Evolutionary conservation across 2,797 vertebrate species (phyloP), one percentile per base, ranked within the genome.

Genomic region (Oreochromis mossambicus): DNA sequence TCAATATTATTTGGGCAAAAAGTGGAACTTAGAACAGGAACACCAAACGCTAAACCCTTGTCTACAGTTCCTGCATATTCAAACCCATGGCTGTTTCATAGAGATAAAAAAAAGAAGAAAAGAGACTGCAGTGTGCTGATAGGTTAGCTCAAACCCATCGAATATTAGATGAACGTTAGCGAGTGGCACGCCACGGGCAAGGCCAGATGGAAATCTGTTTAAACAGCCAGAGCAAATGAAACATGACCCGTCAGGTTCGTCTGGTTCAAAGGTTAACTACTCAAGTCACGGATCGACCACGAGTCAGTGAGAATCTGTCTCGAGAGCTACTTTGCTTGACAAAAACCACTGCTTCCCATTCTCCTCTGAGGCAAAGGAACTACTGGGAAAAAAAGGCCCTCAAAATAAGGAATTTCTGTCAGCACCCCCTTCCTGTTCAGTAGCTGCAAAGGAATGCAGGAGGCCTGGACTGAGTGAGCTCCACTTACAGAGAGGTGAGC

Each of bases 331-430:
- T 88, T 83, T 84, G 51, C 77, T 76, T 15, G 7, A 78, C 70
- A 51, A 87, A 85, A 92, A 89, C 79, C 58, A 77, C 81, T 48
- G 86, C 87, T 87, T 88, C 83, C 50, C 15, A 51, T 90, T 84
- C 73, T 87, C 73, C 77, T 84, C 75, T 14, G 77, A 89, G 87
- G 80, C 66, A 68, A 82, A 85, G 81, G 17, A 79, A 79, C 50
- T 77, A 48, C 87, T 83, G 89, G 86, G 78, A 90, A 19, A 91
- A 90, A 92, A 73, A n/a, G 46, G 82, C 66, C 46, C 76, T 76
- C 81, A 92, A 91, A 91, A 91, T 63, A 70, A 92, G 86, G 86
- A 92, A 92, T 92, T 93, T 89, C 90, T 89, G 81, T 0, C 86
- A 88, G 85, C 51, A 15, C 77, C 91, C 88, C 86, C 86, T 93